phyloP scores from a whole-genome alignment of 2,797 vertebrate species.

The Gadopsis marmoratus region DNA sequence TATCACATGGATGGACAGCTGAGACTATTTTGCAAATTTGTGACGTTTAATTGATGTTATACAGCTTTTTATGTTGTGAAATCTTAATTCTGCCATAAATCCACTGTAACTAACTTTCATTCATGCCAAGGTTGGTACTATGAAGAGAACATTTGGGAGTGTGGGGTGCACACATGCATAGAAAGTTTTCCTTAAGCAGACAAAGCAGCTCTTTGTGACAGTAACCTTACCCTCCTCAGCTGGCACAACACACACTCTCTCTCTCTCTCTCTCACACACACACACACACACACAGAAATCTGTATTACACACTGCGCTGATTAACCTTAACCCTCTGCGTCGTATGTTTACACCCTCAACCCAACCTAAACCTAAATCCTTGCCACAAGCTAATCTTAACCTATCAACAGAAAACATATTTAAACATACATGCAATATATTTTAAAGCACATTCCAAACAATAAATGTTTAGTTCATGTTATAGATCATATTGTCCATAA shows the following conservation, averaged over 20 bases:
- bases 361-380: constrained; percentile 1
- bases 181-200: constrained; percentile 45
- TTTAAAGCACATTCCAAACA: not conserved
- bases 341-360: constrained; percentile 17
- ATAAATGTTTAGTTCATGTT: not conserved
- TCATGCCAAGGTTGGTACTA: not conserved
- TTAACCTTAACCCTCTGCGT: constrained; percentile 15
- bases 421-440: not conserved
- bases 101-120: not conserved
- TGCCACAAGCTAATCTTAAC: not conserved
- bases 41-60: not conserved
- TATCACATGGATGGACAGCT: not conserved
- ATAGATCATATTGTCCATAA: not conserved
- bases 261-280: constrained; percentile 29
- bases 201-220: constrained; percentile 72
- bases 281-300: constrained; percentile 33
- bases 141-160: not conserved
- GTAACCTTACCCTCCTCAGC: constrained; percentile 79
- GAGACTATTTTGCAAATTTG: not conserved
- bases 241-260: constrained; percentile 55
- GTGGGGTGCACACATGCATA: constrained; percentile 22
- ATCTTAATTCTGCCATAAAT: not conserved
- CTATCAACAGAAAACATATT: not conserved
- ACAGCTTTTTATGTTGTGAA: not conserved
- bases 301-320: constrained; percentile 37